Percentiles rank a stretch among this genome's conserved stretches.
These are phyloP conservation scores for Mohoua ochrocephala DNA, from an alignment of 2,113 vertebrate genomes.

Conservation along the genomic window DNA sequence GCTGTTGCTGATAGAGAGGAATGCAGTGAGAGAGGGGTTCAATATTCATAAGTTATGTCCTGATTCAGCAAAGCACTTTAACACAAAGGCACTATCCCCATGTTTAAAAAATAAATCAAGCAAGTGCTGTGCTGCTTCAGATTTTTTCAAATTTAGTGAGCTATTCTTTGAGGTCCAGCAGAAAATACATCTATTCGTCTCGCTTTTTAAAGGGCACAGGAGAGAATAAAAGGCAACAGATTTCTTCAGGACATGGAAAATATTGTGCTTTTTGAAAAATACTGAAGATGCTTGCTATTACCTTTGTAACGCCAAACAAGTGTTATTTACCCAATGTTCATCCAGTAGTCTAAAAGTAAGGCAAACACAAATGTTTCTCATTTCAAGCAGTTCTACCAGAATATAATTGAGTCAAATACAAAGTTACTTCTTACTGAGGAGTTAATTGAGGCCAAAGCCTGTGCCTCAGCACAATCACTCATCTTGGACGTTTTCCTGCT, in stretches of 20 bases:
- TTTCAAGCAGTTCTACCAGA: not conserved
- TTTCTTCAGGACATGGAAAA: not conserved
- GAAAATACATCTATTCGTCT: not conserved
- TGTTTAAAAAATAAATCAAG: not conserved
- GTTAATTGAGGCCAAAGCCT: not conserved
- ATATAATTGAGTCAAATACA: not conserved
- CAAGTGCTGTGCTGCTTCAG: not conserved
- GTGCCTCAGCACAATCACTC: not conserved
- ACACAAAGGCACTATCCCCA: not conserved
- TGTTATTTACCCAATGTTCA: not conserved
- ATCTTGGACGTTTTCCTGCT: not conserved
- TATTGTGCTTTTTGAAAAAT: not conserved
- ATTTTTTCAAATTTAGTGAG: not conserved
- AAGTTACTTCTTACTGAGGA: not conserved
- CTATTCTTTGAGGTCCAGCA: not conserved
- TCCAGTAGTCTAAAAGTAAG: not conserved
- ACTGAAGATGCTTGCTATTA: not conserved
- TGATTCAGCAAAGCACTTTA: constrained; percentile 16
- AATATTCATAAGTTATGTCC: not conserved
- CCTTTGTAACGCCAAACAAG: not conserved
- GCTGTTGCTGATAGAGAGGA: not conserved
- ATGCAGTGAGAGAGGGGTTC: not conserved
- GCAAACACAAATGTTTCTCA: not conserved
- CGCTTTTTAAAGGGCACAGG: not conserved
- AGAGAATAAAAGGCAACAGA: not conserved